Percentiles rank a stretch among this genome's conserved stretches.
Evolutionary conservation across 1,140 invertebrate species (phyloP).

Genomic region (Caenorhabditis elegans): DNA sequence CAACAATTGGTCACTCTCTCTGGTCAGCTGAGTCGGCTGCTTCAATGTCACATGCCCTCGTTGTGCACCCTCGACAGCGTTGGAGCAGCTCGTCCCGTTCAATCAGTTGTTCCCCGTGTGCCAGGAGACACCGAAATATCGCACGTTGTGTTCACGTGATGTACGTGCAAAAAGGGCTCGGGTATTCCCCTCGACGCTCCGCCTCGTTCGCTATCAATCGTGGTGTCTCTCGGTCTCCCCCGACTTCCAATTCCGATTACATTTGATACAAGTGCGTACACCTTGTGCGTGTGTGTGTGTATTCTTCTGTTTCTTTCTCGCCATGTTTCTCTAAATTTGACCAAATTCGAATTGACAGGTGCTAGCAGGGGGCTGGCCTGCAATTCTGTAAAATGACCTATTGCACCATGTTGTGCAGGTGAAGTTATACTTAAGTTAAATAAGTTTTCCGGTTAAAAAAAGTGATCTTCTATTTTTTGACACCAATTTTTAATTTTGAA

Average conservation of each 20-base stretch:
- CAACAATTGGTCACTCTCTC: background rate
- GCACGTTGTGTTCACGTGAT: slow-evolving; percentile 22
- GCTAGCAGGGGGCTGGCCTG: too few relatives aligned
- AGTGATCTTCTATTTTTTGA: too few relatives aligned
- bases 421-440: too few relatives aligned
- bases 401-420: too few relatives aligned
- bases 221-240: background rate
- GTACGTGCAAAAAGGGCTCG: slow-evolving; percentile 10
- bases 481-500: too few relatives aligned
- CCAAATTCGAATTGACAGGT: background rate
- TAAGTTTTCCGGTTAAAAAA: too few relatives aligned
- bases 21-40: background rate
- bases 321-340: background rate
- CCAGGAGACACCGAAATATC: slow-evolving; percentile 2
- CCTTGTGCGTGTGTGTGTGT: background rate
- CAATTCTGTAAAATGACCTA: background rate
- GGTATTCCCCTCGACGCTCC: slow-evolving; percentile 21
- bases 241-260: background rate
- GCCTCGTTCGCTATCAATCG: background rate
- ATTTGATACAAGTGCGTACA: background rate
- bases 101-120: background rate
- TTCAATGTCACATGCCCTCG: background rate
- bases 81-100: background rate
- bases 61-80: background rate
- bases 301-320: background rate